Base-by-base conservation (phyloP, 2,113 vertebrate genomes). In the Climacteris rufus region DNA sequence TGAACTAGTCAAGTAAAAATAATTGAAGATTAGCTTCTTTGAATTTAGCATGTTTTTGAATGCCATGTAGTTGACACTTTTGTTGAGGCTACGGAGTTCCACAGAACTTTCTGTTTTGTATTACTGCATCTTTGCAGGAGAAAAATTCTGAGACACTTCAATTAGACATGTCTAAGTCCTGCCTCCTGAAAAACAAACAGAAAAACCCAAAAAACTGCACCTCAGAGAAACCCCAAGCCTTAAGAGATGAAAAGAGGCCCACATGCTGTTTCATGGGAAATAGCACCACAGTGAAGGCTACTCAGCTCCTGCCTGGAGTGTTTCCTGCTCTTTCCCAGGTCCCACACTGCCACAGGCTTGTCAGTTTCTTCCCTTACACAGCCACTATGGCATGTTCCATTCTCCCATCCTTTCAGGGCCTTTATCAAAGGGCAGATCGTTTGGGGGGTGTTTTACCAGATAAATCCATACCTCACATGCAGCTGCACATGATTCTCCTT, bases 221-320 rank as follows among this genome's bases (percentile, higher is more conserved):
- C 6, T 8, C 3, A 24, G 42, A 33, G 5, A 69, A 4, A 0
- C 2, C 2, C 6, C 24, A 83, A 31, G 24, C 3, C 15, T 28
- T 52, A 10, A 31, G 5, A 59, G 24, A 72, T 27, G 2, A 15
- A 30, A 52, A 56, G 39, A 59, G 7, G 13, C 28, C 28, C 4
- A 33, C 4, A 2, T 10, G 27, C 11, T 15, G 6, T 37, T 71
- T 33, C 6, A 4, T 10, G 30, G 39, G 24, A 44, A 80, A n/a
- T 2, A 45, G 31, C 15, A 30, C 14, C 37, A 9, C 3, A 14
- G 10, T 16, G 31, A 18, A 35, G 27, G 15, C 15, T 53, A 13
- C 21, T 47, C 18, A 8, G 7, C 53, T 82, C 35, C 30, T 52
- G 7, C 14, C 27, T 6, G 6, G 16, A 35, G 10, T 5, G 18